Evolutionary conservation across 1,140 invertebrate species (phyloP), one percentile per base, ranked within the genome.

Genomic region (Vollenhovia emeryi): DNA sequence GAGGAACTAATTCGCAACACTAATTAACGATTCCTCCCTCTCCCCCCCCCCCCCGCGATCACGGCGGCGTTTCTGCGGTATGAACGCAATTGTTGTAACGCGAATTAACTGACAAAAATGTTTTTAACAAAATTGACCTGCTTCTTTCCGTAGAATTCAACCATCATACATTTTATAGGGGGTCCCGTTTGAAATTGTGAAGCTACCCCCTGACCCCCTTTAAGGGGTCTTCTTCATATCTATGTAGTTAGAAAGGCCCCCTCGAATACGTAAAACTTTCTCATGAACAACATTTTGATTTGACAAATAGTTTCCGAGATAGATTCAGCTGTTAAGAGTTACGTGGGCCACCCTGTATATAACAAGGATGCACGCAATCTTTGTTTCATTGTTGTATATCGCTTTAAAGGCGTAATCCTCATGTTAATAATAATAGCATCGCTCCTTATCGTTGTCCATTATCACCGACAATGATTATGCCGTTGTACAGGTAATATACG

Each of bases 401-500:
- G n/a, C n/a, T 15, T 40, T 40, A 52, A n/a, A 52, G 64, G 48
- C 48, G 3, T 55, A 79, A 69, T 79, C 15, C 21, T 79, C 24
- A 43, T 43, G 13, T 73, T 73, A 82, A 73, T 79, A 79, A 68
- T 57, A 73, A 71, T 13, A 50, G 1, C 30, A 52, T 55, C 48
- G 36, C 27, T 71, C 27, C 36, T 69, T 66, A 78, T 69, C 76
- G 50, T 43, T 33, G 36, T 30, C 52, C 52, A 45, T 82, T 82
- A 82, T 71, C 78, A 57, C 50, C 36, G 36, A 36, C 50, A 80
- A 30, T 36, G 15, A 36, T 71, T 55, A 57, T 13, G 24, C 68
- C 36, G 55, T 59, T 82, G 36, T 71, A 27, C 24, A 27, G 50
- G 24, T 57, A 59, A 71, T 80, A 71, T 80, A 82, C 78, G 48